phyloP scores from a whole-genome alignment of 2,888 invertebrate genomes.

The Drosophila macrothrix region DNA sequence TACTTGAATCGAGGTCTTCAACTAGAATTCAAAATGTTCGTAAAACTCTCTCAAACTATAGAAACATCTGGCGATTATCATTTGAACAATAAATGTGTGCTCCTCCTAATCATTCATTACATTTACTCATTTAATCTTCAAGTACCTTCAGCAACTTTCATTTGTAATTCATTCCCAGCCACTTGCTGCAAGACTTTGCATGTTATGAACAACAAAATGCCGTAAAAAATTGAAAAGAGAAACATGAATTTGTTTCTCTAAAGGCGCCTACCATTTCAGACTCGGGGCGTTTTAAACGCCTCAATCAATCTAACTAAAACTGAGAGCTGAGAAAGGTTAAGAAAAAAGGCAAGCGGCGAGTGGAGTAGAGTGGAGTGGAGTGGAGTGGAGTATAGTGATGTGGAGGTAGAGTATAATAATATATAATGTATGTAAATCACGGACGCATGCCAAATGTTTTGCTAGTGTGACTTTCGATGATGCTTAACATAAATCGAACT shows the following conservation, averaged over 20 bases:
- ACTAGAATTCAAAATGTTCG: background rate
- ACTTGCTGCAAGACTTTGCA: conserved; percentile 29
- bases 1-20: background rate
- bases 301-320: conserved; percentile 55
- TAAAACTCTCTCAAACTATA: background rate
- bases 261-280: conserved; percentile 34
- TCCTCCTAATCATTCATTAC: too few species aligned
- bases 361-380: background rate
- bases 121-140: background rate
- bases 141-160: conserved; percentile 13
- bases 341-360: background rate
- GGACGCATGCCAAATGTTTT: conserved; percentile 74
- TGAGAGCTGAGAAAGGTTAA: background rate
- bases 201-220: conserved; percentile 29
- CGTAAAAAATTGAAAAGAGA: conserved; percentile 22
- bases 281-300: conserved; percentile 53
- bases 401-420: conserved; percentile 22
- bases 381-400: background rate
- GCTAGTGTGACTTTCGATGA: conserved; percentile 76
- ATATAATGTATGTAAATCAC: conserved; percentile 71
- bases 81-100: background rate
- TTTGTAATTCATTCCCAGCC: conserved; percentile 18
- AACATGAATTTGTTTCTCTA: conserved; percentile 24
- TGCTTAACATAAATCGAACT: conserved; percentile 78
- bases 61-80: too few species aligned